phyloP scores from a whole-genome alignment of 2,888 invertebrate species.

The Pyrgus malvae region DNA sequence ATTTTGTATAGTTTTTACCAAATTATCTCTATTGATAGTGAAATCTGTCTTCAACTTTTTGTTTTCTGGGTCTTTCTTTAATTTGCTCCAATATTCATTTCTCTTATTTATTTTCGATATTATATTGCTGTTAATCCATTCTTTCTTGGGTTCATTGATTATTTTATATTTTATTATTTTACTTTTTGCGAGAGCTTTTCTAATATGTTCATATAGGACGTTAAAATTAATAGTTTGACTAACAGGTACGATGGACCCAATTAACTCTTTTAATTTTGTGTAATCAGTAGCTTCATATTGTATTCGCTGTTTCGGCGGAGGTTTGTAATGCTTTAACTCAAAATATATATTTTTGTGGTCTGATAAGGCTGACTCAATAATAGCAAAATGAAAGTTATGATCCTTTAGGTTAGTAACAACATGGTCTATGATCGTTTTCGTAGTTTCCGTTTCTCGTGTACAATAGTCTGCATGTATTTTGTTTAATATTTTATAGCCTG shows the following conservation, averaged over 20 bases:
- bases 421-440: conserved; percentile 23
- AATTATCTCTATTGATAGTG: conserved; percentile 7
- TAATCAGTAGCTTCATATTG: background rate
- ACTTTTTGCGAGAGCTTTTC: background rate
- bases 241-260: background rate
- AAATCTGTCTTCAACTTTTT: conserved; percentile 3
- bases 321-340: background rate
- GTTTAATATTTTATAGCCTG: conserved; percentile 16
- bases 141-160: conserved; percentile 24
- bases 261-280: background rate
- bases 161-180: conserved; percentile 15
- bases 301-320: background rate
- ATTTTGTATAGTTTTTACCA: conserved; percentile 18
- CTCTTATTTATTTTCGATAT: conserved; percentile 22
- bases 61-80: conserved; percentile 18
- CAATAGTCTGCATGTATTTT: conserved; percentile 3
- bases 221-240: background rate
- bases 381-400: conserved; percentile 6
- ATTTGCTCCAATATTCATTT: conserved; percentile 25
- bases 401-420: conserved; percentile 11
- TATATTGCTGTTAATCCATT: conserved; percentile 31
- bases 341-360: conserved; percentile 24
- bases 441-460: conserved; percentile 13
- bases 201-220: background rate
- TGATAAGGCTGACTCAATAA: conserved; percentile 6